Conservation (phyloP, 1,140 invertebrate genomes). For the Zelostemma sp. region DNA sequence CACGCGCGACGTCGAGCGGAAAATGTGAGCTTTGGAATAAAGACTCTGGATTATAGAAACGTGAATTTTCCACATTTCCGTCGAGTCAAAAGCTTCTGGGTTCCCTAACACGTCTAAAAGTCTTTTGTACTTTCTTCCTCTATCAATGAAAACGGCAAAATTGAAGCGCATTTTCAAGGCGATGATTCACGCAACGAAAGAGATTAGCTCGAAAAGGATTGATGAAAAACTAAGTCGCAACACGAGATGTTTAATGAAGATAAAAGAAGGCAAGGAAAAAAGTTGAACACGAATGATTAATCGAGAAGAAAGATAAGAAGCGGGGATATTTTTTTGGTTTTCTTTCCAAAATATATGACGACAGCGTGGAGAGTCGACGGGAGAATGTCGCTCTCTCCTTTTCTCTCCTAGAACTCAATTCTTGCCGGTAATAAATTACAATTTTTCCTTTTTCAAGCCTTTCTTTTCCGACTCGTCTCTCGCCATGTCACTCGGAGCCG, state of each 20-base stretch:
- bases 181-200: no score
- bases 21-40: constrained; percentile 21
- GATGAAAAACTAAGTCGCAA: no score
- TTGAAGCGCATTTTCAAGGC: no score
- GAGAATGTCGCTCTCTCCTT: neutral
- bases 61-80: constrained; percentile 20
- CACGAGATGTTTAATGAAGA: neutral
- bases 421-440: neutral
- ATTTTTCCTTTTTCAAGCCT: neutral
- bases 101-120: no score
- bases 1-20: constrained; percentile 30
- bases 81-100: constrained; percentile 15
- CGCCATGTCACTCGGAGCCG: neutral
- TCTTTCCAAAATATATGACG: neutral
- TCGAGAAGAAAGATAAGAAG: no score
- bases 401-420: neutral
- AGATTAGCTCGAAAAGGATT: no score
- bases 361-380: no score
- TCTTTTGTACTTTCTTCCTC: no score
- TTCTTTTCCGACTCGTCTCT: neutral
- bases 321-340: no score
- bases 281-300: no score
- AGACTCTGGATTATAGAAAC: constrained; percentile 19
- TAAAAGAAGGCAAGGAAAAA: no score
- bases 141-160: no score